Base-by-base conservation (phyloP, 53 echinoderm and acorn worm genomes). In the Actinopyga echinites region DNA sequence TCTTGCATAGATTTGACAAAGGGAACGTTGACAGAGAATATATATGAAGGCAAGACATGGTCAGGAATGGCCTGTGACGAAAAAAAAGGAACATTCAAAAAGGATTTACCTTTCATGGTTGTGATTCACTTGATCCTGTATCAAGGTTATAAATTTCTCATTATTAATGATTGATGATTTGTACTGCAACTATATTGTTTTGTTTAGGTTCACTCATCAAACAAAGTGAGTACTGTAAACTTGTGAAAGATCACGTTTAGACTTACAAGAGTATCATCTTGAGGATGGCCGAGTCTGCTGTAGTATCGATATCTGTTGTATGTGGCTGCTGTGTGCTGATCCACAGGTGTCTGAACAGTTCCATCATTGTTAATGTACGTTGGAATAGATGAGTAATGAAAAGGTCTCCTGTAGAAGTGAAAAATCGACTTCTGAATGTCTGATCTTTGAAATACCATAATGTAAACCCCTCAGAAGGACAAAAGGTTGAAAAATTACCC, bases 291-390 rank as follows among this genome's bases (percentile, higher is more conserved):
- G 24, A 97, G 90, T 58, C 90, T 83, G 64, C 86, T 92, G 85
- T 97, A 97, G 83, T 97, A 97, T 25, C 92, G 74, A 60, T 88
- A 87, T 62, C 97, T 88, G 53, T 86, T 94, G 88, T 92, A 92
- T 2, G 92, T 97, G 4, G 94, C 97, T 0, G 84, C 92, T 25
- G 90, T 90, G 34, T 71, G 83, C 6, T 75, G 65, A 53, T 97
- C 97, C 0, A 83, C 82, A 19, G 93, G 84, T 13, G 89, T 84
- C 71, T 95, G 91, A 12, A 93, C 80, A 73, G 69, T 90, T 59
- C 90, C 93, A 10, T 69, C 85, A 21, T 87, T 74, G 17, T 87
- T 75, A 36, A 79, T 32, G 57, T 86, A 84, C 13, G 95, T 80
- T 17, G 93, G 89, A 15, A 91, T 86, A 6, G 87, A 78, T 1